These are phyloP conservation scores for Hyperoplus immaculatus DNA, from an alignment of 2,797 vertebrate species.

Conservation along the genomic window DNA sequence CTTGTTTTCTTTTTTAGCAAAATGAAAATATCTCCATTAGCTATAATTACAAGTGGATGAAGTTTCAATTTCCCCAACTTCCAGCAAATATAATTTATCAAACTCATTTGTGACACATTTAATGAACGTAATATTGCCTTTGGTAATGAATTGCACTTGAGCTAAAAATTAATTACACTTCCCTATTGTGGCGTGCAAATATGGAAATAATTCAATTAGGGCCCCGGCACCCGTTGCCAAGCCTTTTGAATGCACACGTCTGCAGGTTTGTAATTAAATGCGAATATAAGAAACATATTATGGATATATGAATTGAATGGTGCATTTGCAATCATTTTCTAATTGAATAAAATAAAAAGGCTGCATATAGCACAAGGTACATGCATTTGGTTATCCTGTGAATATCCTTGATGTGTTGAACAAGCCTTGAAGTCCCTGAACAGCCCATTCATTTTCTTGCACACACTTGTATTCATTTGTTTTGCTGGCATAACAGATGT, in stretches of 20 bases:
- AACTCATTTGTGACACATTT: slow-evolving; percentile 78
- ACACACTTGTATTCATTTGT: not conserved
- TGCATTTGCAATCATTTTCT: not conserved
- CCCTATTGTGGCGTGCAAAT: slow-evolving; percentile 71
- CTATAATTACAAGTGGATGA: slow-evolving; percentile 65
- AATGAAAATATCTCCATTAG: slow-evolving; percentile 63
- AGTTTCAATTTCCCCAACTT: slow-evolving; percentile 74
- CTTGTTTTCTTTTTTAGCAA: slow-evolving; percentile 16
- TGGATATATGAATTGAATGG: not conserved
- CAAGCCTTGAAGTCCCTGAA: not conserved
- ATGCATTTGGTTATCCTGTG: not conserved
- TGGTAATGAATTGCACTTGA: slow-evolving; percentile 76
- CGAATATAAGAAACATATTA: slow-evolving; percentile 4
- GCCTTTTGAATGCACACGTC: slow-evolving; percentile 39
- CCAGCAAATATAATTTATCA: slow-evolving; percentile 74
- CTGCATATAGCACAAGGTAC: not conserved
- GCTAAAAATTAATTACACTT: slow-evolving; percentile 75
- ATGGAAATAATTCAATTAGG: slow-evolving; percentile 71
- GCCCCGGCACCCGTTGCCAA: slow-evolving; percentile 44
- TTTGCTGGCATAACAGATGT: not conserved
- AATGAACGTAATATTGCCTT: slow-evolving; percentile 73
- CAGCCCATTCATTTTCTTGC: not conserved
- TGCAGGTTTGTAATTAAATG: slow-evolving; percentile 42
- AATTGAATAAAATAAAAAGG: not conserved
- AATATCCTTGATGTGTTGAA: slow-evolving; percentile 1